phyloP scores from a whole-genome alignment of 2,888 invertebrate genomes.

The Aromia moschata region DNA sequence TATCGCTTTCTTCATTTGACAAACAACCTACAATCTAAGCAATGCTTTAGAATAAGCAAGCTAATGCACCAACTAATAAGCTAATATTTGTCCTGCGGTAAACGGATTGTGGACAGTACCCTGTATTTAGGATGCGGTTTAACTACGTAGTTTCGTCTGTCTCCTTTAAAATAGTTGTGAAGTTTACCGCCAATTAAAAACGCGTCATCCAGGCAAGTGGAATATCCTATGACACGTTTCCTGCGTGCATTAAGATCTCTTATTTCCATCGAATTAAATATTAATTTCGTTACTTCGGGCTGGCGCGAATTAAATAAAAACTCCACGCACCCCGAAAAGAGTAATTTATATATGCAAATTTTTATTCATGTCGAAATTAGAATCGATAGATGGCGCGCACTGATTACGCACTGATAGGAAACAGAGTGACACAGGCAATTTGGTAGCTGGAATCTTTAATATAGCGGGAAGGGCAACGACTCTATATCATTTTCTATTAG shows the following conservation, averaged over 20 bases:
- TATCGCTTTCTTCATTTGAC: no score
- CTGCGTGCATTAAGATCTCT: constrained; percentile 1
- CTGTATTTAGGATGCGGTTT: background rate
- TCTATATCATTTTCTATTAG: constrained; percentile 51
- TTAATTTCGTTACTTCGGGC: constrained; percentile 24
- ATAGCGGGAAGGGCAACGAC: constrained; percentile 43
- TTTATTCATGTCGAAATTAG: constrained; percentile 32
- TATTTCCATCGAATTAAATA: constrained; percentile 1
- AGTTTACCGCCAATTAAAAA: constrained; percentile 21
- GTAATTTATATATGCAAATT: constrained; percentile 40
- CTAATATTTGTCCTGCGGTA: no score
- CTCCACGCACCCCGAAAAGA: constrained; percentile 32
- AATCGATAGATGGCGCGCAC: constrained; percentile 40
- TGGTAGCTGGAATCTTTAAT: constrained; percentile 45
- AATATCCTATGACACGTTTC: constrained; percentile 24
- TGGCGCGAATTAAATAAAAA: constrained; percentile 32
- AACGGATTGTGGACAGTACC: no score
- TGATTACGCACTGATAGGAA: constrained; percentile 42
- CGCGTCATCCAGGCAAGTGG: constrained; percentile 21
- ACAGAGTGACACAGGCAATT: constrained; percentile 44
- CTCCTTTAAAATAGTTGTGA: constrained; percentile 2
- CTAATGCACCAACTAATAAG: no score
- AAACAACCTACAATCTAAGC: no score
- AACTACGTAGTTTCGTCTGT: background rate
- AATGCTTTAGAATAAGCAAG: no score